A percentile compares a stretch with the other conserved stretches of the same genome.
These are phyloP conservation scores for Falco naumanni DNA, from an alignment of 2,797 vertebrate genomes.

Conservation along the genomic window DNA sequence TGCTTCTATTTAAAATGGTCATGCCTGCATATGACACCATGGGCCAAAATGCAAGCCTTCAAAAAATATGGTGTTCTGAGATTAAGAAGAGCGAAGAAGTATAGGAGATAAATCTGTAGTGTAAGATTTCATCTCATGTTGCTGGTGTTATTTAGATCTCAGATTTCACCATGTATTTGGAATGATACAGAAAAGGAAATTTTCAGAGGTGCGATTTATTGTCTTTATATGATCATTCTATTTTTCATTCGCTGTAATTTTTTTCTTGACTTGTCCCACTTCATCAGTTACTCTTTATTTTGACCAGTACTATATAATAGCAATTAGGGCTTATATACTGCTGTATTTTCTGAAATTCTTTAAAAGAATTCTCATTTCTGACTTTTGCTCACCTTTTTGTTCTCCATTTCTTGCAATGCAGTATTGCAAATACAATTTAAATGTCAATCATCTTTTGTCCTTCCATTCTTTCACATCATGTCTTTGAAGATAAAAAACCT, in stretches of 20 bases:
- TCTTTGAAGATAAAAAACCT: not conserved
- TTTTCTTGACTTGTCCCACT: constrained; percentile 20
- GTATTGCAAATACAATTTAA: constrained; percentile 13
- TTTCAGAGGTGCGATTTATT: not conserved
- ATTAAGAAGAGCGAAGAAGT: not conserved
- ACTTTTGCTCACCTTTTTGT: not conserved
- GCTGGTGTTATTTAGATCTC: not conserved
- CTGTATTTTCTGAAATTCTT: not conserved
- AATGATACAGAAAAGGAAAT: not conserved
- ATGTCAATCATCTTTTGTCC: constrained; percentile 8
- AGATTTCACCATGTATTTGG: not conserved
- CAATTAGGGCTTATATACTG: not conserved
- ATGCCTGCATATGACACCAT: not conserved
- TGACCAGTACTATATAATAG: not conserved
- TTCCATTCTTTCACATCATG: not conserved
- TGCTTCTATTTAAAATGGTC: not conserved
- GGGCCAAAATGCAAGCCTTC: not conserved
- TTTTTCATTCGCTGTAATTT: not conserved
- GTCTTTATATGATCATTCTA: not conserved
- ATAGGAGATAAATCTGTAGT: not conserved
- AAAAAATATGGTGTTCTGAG: not conserved
- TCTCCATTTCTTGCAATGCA: not conserved
- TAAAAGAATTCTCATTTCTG: not conserved
- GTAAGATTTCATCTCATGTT: not conserved
- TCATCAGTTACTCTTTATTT: not conserved